Evolutionary conservation across 2,888 invertebrate species (phyloP), one percentile per base, ranked within the genome.

Genomic region (Anorthoa munda): DNA sequence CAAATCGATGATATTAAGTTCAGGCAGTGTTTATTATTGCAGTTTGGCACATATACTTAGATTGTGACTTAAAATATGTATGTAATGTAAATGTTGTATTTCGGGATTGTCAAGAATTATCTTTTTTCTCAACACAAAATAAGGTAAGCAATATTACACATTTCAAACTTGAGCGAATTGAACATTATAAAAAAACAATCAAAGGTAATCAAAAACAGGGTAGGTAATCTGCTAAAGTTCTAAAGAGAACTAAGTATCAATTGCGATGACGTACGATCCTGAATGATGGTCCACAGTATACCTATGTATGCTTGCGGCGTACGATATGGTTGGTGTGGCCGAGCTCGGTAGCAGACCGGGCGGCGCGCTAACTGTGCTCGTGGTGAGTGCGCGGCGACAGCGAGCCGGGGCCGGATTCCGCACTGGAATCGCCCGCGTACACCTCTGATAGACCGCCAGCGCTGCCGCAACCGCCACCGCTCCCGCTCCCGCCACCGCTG

Each of bases 351-450:
- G 79, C 60, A 23, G 31, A 31, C 67, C 11, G 60, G 56, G 70
- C 84, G 66, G 73, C 88, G 81, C 93, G 96, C 93, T 96, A 96
- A 95, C 96, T 96, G 89, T 95, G 96, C 45, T 96, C 96, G 84
- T 94, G 95, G 79, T 95, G 95, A 0, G 95, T 94, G 9, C 95
- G 93, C 15, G 96, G 95, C 0, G 96, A 96, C 70, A 96, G 90
- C 18, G 96, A 96, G 15, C 96, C 96, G 11, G 96, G 96, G 12
- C 96, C 96, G 4, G 95, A 95, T 86, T 96, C 96, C 0, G 89
- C 95, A 87, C 96, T 96, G 15, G 96, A 96, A 88, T 96, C 96
- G 0, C 96, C 96, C 15, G 96, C 96, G 90, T 96, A 96, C 55
- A 96, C 95, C 68, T 96, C 96, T 0, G 96, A 96, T 77, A 96